Evolutionary conservation across 2,113 vertebrate genomes (phyloP), one percentile per base, ranked within the genome.

Genomic region (Stegostoma tigrinum): DNA sequence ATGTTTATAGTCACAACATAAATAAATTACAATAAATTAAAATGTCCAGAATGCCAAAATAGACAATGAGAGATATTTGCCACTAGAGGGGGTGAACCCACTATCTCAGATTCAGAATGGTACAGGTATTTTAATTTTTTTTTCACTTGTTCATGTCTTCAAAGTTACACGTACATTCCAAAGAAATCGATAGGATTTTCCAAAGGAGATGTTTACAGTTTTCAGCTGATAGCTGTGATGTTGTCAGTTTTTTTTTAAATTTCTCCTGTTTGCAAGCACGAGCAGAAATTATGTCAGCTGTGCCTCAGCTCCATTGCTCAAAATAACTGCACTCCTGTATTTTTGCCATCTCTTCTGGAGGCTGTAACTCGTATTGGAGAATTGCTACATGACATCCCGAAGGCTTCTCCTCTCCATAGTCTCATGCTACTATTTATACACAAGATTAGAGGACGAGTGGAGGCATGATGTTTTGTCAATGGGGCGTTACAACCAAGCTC

Each of bases 51-150:
- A 87, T 87, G 80, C 12, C 38, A 42, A 80, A 80, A 14, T 83
- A 27, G 12, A 70, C 34, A 94, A 21, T 24, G 38, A 64, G 17
- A 94, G 61, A 12, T 23, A 45, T 38, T 45, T 38, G 24, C 91
- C 91, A 94, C 34, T 94, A 94, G 91, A 70, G 91, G 91, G 91
- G 21, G 66, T 70, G 38, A 94, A 68, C 6, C 67, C 66, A 27
- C 91, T 66, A 94, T 45, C 38, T 68, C 61, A 94, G 61, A 66
- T 10, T 17, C n/a, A 68, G 66, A 21, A 68, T 14, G n/a, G 30
- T 61, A 61, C 0, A 61, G 55, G 55, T 38, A 7, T 70, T 66
- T 23, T 94, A 94, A 94, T 94, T 23, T 90, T 19, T 90, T 19
- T 87, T 90, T 48, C 27, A 0, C 52, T 61, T 61, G 24, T 90